These are phyloP conservation scores for Anthoscopus minutus DNA, from an alignment of 2,113 vertebrate species.

Conservation along the genomic window DNA sequence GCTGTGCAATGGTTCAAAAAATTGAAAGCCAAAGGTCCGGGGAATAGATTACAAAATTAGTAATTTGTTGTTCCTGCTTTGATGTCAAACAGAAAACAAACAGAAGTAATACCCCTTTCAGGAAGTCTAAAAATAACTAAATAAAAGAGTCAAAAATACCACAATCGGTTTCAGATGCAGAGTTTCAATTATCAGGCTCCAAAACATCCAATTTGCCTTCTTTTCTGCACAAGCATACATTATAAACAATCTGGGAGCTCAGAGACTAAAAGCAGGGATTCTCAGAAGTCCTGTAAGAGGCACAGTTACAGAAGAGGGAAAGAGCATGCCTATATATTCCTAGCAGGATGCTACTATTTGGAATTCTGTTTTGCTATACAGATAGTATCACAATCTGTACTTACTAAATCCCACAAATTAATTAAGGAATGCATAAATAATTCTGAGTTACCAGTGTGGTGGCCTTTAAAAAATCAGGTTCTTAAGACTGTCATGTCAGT, in stretches of 20 bases:
- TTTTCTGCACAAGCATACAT: not conserved
- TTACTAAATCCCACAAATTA: not conserved
- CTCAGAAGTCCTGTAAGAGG: not conserved
- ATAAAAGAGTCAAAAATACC: constrained; percentile 34
- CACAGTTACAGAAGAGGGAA: rapidly evolving
- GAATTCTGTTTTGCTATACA: not conserved
- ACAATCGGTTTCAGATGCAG: constrained; percentile 29
- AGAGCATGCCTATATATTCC: not conserved
- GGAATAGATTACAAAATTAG: constrained; percentile 23
- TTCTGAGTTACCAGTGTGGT: not conserved
- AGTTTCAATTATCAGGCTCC: not conserved
- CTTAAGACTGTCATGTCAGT: not conserved
- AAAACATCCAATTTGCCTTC: not conserved
- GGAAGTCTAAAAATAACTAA: constrained; percentile 53
- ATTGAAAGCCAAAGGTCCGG: not conserved
- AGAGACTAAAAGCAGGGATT: not conserved
- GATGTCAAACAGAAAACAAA: constrained; percentile 44
- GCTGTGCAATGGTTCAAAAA: constrained; percentile 21
- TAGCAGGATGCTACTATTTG: not conserved
- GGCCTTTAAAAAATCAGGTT: not conserved
- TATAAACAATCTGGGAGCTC: not conserved
- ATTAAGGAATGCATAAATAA: not conserved
- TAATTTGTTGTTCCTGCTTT: constrained; percentile 38
- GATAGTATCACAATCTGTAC: not conserved
- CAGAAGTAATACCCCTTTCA: constrained; percentile 21